Evolutionary conservation across 2,113 vertebrate genomes (phyloP), one percentile per base, ranked within the genome.

Genomic region (Forbesichthys agassizii): DNA sequence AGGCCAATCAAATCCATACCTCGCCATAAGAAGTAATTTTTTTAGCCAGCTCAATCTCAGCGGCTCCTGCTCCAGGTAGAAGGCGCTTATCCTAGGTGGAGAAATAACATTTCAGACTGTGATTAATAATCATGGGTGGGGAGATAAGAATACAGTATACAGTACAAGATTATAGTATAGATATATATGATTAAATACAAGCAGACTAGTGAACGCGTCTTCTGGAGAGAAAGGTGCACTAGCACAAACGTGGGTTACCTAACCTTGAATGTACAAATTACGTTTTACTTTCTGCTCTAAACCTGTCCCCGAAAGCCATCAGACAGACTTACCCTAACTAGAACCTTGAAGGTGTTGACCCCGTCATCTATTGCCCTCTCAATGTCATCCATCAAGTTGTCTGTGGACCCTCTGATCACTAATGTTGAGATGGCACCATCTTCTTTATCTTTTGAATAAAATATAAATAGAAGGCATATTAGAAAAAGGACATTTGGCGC

Each of bases 331-430:
- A 98, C 97, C 89, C 94, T 93, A 52, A 96, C 96, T 68, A 99
- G 95, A 69, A 97, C 93, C 94, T 99, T 99, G 86, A 98, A 99
- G 74, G 96, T 98, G 79, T 99, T 99, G 58, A 99, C 96, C 13
- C 93, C 98, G 80, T 99, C 98, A 72, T 99, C 98, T 3, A 99
- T 88, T 11, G 97, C 97, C 75, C 97, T 90, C 86, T 99, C 97
- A 53, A 99, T 93, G 63, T 99, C 97, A 81, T 99, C 97, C 97
- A 99, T 97, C 66, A 96, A 89, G 75, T 99, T 99, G 71, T 99
- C 96, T 48, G 98, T 99, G 69, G 98, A 98, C 33, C 97, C 98
- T 80, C 98, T 93, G 80, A 99, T 93, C 18, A 99, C 93, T 78
- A 99, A 90, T 0, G 97, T 98, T 20, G 98, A 94, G 81, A 99